Evolutionary conservation across 2,113 vertebrate genomes (phyloP), one percentile per base, ranked within the genome.

Genomic region (Petroica traversi): DNA sequence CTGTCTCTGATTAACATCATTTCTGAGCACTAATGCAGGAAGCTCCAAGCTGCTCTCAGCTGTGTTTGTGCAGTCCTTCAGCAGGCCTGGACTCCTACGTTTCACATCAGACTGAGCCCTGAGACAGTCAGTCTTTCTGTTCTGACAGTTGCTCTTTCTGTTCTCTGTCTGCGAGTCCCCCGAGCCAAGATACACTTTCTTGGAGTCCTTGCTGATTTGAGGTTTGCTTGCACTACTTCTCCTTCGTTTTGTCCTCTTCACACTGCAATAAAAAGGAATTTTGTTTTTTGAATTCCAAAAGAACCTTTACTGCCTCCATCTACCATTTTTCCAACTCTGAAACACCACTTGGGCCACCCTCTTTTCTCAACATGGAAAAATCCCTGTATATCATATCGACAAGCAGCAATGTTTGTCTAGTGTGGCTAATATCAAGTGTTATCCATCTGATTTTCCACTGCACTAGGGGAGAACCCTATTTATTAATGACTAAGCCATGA

Each of bases 241-340:
- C 91, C 94, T 98, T 87, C 92, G 19, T 96, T 97, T 91, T n/a
- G 95, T 97, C 97, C 98, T 98, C 94, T 98, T 98, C 91, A 96
- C 97, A 73, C 99, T 99, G 97, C 93, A 98, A 98, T 79, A 89
- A 71, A 89, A 83, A 94, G 57, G 48, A 59, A 93, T 77, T 88
- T 91, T 51, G 85, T 9, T 87, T 75, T 75, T 93, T 57, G 68
- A 84, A 87, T 77, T 49, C 45, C 82, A 52, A 68, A 71, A 73
- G 62, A 88, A 59, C 45, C 14, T 51, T 80, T 20, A 31, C 58
- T 77, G 63, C 55, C 71, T 88, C 48, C 19, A 18, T 62, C 41
- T 54, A n/a, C 49, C 28, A 28, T 62, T 80, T 67, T 85, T 83
- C 73, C 38, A 80, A 69, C 63, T 68, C 83, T 85, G 41, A 76